Evolutionary conservation across 2,113 vertebrate species (phyloP).

Genomic region (Andinoacara biseriatus): DNA sequence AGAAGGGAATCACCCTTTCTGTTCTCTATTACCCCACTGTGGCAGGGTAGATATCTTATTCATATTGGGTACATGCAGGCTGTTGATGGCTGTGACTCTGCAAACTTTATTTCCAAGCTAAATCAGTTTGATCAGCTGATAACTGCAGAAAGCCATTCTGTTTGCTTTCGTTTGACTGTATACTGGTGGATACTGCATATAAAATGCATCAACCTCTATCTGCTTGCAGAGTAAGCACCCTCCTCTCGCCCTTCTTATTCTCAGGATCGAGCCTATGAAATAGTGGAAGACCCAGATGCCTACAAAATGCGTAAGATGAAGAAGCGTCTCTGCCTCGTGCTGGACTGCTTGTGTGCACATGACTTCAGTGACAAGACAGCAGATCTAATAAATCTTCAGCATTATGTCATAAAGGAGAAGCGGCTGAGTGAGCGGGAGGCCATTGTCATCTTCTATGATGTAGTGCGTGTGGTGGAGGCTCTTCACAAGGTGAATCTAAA

Average conservation of each 20-base stretch:
- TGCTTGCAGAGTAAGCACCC: neutral
- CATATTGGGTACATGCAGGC: constrained; percentile 2
- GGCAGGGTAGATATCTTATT: constrained; percentile 18
- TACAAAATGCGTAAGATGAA: constrained; percentile 92
- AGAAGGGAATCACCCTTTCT: constrained; percentile 34
- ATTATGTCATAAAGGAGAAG: constrained; percentile 99
- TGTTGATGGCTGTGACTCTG: neutral
- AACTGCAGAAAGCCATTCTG: constrained; percentile 12
- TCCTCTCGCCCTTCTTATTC: neutral
- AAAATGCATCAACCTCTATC: neutral
- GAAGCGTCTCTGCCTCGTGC: constrained; percentile 96
- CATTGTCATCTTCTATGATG: constrained; percentile 97
- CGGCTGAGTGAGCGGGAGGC: constrained; percentile 95
- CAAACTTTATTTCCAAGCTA: neutral
- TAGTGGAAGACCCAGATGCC: constrained; percentile 90
- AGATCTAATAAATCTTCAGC: constrained; percentile 98
- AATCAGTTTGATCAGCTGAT: constrained; percentile 11
- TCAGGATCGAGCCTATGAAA: constrained; percentile 94
- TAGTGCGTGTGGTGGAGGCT: constrained; percentile 97
- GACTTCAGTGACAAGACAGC: constrained; percentile 98
- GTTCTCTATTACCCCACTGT: neutral
- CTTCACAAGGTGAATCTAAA: constrained; percentile 89
- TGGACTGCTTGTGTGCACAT: constrained; percentile 97
- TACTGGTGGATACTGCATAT: neutral
- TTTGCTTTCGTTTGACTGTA: constrained; percentile 28